phyloP scores from a whole-genome alignment of 2,888 invertebrate genomes.

The Pilophorus perplexus region DNA sequence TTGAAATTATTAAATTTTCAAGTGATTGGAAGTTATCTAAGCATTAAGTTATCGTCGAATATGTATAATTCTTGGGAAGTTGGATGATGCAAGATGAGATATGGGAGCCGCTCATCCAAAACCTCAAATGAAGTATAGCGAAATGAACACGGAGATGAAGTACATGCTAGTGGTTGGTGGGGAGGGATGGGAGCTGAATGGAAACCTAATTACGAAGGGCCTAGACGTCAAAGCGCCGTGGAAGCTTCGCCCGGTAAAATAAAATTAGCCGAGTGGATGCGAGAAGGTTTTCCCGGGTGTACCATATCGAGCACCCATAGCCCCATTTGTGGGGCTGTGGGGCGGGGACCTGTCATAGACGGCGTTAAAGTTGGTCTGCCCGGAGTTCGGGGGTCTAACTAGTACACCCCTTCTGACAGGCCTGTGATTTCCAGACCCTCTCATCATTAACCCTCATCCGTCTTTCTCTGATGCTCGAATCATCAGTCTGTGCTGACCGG shows the following conservation, averaged over 20 bases:
- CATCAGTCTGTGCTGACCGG: no score
- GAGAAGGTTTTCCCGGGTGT: slow-evolving; percentile 9
- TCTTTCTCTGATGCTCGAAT: slow-evolving; percentile 22
- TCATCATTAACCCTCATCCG: slow-evolving; percentile 35
- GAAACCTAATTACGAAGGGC: slow-evolving; percentile 14
- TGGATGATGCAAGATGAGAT: neutral
- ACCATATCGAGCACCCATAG: slow-evolving; percentile 19
- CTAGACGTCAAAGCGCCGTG: slow-evolving; percentile 14
- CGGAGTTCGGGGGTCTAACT: slow-evolving; percentile 12
- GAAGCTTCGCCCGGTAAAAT: slow-evolving; percentile 6
- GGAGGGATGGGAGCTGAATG: neutral
- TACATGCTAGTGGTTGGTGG: neutral
- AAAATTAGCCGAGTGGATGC: slow-evolving; percentile 18
- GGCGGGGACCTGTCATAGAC: slow-evolving; percentile 12
- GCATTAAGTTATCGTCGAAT: no score
- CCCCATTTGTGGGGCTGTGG: no score
- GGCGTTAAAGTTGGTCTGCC: slow-evolving; percentile 11
- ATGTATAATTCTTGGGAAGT: neutral
- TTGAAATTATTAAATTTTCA: no score
- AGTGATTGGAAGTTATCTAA: no score
- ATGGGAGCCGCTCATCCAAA: neutral
- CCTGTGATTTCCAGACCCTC: slow-evolving; percentile 12
- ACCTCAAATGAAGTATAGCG: slow-evolving; percentile 9
- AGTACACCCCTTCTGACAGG: neutral
- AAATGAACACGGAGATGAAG: neutral